Base-by-base conservation (phyloP, 2,797 vertebrate genomes). In the Melanotaenia pygmaea region DNA sequence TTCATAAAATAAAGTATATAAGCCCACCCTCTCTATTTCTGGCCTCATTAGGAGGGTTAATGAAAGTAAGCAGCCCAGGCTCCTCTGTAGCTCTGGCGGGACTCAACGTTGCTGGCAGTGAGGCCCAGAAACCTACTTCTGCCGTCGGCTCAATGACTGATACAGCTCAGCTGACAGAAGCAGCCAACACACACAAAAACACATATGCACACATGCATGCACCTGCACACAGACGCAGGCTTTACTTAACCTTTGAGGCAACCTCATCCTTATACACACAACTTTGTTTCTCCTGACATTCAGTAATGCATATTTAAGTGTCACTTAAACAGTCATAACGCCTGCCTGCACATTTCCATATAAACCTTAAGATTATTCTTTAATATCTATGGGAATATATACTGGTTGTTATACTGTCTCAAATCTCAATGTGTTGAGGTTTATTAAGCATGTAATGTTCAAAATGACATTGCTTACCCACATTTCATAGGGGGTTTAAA, bases 101-200 rank as follows among this genome's bases (percentile, higher is more conserved):
- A 89, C 69, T 28, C 62, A 9, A 61, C 28, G 40, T 74, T 79
- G 81, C 62, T 73, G 62, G 45, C 81, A 77, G 80, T 38, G 62
- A 90, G 90, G 88, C 93, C 94, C 88, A 94, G 89, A 95, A 95
- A 95, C 93, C 94, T 90, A 94, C 87, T 94, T 95, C 86, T 85
- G 72, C 82, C 28, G n/a, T 30, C 22, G 64, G 81, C 79, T 85
- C 79, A 73, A 20, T 85, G 84, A 86, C 74, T 76, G 80, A 88
- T 68, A 72, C 2, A 37, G 70, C 79, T 89, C 82, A 71, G 70
- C 79, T 71, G 69, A 85, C 20, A 3, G 45, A 68, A 51, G 60
- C 57, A 70, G 16, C 73, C n/a, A 69, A 69, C 73, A 64, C 58
- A 71, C 65, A 37, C 18, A 65, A 5, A n/a, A 53, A 38, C 53